Conservation (phyloP, 2,113 vertebrate genomes). For the Cebidichthys violaceus region DNA sequence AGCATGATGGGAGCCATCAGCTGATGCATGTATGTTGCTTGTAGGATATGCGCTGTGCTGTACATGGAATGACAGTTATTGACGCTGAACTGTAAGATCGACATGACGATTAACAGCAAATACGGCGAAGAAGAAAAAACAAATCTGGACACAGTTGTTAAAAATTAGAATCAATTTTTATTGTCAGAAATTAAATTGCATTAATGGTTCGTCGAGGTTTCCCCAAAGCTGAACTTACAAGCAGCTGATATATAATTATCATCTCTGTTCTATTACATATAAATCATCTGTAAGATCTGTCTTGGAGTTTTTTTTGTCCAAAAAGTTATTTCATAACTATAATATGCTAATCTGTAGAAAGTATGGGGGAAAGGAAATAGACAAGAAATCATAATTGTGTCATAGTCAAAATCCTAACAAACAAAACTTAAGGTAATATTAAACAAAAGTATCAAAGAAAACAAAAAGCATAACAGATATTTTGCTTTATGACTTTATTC, state of each 20-base stretch:
- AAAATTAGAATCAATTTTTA: constrained; percentile 68
- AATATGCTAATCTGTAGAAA: constrained; percentile 19
- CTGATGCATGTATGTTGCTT: constrained; percentile 59
- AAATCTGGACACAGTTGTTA: constrained; percentile 12
- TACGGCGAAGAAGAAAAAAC: not conserved
- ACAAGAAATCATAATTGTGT: not conserved
- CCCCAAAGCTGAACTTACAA: constrained; percentile 11
- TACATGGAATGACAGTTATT: not conserved
- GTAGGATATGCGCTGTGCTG: constrained; percentile 14
- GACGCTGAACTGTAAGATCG: constrained; percentile 8
- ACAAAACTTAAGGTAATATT: not conserved
- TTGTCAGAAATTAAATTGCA: constrained; percentile 60
- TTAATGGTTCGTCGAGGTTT: constrained; percentile 23
- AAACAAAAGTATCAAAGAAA: not conserved
- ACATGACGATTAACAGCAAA: not conserved
- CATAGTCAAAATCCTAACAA: not conserved
- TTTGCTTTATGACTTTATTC: too few relatives aligned
- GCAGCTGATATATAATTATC: not conserved
- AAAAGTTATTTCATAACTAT: constrained; percentile 28
- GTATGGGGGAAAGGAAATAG: not conserved
- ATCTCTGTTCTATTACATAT: constrained; percentile 8
- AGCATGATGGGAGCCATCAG: constrained; percentile 72
- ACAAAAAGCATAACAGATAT: constrained; percentile 14
- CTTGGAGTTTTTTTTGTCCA: constrained; percentile 1
- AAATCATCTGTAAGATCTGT: constrained; percentile 15